Evolutionary conservation across 2,797 vertebrate species (phyloP).

Genomic region (Chelon labrosus): DNA sequence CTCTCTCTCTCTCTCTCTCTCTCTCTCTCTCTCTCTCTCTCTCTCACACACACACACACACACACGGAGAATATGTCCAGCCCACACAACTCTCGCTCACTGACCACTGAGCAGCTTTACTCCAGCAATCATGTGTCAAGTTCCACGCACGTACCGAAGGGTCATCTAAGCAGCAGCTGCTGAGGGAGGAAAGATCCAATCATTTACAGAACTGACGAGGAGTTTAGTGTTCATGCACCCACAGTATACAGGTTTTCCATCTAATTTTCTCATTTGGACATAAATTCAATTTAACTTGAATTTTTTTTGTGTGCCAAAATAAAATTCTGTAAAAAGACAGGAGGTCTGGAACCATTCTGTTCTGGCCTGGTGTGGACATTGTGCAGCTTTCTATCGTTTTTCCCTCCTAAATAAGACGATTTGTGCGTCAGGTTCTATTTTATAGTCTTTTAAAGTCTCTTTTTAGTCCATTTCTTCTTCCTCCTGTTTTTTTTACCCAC

Average conservation of each 20-base stretch:
- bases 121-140: not conserved
- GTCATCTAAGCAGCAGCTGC: not conserved
- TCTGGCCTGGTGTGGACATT: not conserved
- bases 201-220: not conserved
- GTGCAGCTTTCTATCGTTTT: not conserved
- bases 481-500: not conserved
- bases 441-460: not conserved
- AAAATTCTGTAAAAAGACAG: not conserved
- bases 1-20: too few species aligned
- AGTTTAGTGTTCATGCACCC: not conserved
- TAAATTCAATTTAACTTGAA: not conserved
- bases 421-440: too few species aligned
- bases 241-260: not conserved
- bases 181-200: not conserved
- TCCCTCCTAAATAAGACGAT: too few species aligned
- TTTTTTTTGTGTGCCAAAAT: too few species aligned
- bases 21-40: too few species aligned
- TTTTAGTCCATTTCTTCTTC: not conserved
- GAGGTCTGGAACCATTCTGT: not conserved
- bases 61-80: not conserved
- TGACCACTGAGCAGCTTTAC: conserved; percentile 2
- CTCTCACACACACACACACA: not conserved
- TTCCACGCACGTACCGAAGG: not conserved
- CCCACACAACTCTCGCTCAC: not conserved
- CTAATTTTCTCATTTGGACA: not conserved